These are phyloP conservation scores for Eristalis tenax DNA, from an alignment of 2,888 invertebrate species.

Conservation along the genomic window DNA sequence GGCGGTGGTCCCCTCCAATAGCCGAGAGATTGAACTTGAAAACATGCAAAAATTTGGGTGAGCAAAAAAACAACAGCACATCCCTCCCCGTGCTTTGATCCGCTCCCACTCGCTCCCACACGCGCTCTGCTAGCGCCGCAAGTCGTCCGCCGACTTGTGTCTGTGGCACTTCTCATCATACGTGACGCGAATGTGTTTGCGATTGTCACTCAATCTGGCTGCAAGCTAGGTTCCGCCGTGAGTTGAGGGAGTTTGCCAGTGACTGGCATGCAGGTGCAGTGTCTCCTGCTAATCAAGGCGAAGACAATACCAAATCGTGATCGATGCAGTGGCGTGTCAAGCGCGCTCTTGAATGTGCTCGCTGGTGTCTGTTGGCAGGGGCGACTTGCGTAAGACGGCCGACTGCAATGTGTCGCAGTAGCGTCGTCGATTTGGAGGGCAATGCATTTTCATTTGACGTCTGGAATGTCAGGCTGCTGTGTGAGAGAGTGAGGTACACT, in stretches of 20 bases:
- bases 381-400: neutral
- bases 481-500: neutral
- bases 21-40: conserved; percentile 28
- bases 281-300: neutral
- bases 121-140: neutral
- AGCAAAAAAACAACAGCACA: neutral
- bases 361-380: neutral
- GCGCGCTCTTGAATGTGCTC: neutral
- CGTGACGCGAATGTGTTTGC: conserved; percentile 18
- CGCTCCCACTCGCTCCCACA: neutral
- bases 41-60: conserved; percentile 9
- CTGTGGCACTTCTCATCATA: neutral
- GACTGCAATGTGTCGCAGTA: neutral
- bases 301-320: conserved; percentile 22
- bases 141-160: neutral
- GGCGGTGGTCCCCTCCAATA: neutral
- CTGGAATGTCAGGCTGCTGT: neutral
- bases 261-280: conserved; percentile 13
- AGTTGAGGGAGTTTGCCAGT: neutral
- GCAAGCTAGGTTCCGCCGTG: neutral
- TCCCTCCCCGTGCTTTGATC: neutral
- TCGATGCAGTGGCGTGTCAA: neutral
- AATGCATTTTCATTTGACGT: neutral
- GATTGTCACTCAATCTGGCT: neutral
- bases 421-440: neutral